Evolutionary conservation across 2,888 invertebrate species (phyloP).

Genomic region (Dioctria linearis): DNA sequence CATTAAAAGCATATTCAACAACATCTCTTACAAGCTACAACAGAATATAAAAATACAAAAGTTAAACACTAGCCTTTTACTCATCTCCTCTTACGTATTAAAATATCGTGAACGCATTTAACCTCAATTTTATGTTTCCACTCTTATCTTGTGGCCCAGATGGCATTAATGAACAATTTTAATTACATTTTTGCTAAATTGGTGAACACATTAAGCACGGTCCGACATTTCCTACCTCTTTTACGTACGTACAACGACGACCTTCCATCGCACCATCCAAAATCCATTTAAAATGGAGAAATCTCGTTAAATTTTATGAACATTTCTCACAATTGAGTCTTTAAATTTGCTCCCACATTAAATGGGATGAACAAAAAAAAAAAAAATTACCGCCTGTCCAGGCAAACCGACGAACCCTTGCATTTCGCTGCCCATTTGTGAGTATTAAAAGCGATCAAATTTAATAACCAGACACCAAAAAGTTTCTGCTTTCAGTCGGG

Average conservation of each 20-base stretch:
- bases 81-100: background rate
- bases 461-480: slow-evolving; percentile 15
- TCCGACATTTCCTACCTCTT: background rate
- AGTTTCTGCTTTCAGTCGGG: slow-evolving; percentile 5
- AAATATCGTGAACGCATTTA: background rate
- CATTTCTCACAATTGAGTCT: slow-evolving; percentile 19
- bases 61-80: background rate
- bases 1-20: too few relatives aligned
- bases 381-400: background rate
- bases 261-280: background rate
- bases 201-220: slow-evolving; percentile 8
- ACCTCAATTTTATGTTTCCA: background rate
- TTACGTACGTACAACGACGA: background rate
- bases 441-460: slow-evolving; percentile 22
- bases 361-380: background rate
- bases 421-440: slow-evolving; percentile 11
- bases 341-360: background rate
- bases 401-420: background rate
- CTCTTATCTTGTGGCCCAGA: background rate
- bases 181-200: slow-evolving; percentile 8
- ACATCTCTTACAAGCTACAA: background rate
- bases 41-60: background rate
- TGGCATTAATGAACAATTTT: slow-evolving; percentile 23
- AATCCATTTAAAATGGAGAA: slow-evolving; percentile 1
- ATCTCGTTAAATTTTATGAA: slow-evolving; percentile 27